Percentiles rank a stretch among this genome's conserved stretches.
phyloP scores from a whole-genome alignment of 2,113 vertebrate genomes.

The Petrocephalus zakoni region DNA sequence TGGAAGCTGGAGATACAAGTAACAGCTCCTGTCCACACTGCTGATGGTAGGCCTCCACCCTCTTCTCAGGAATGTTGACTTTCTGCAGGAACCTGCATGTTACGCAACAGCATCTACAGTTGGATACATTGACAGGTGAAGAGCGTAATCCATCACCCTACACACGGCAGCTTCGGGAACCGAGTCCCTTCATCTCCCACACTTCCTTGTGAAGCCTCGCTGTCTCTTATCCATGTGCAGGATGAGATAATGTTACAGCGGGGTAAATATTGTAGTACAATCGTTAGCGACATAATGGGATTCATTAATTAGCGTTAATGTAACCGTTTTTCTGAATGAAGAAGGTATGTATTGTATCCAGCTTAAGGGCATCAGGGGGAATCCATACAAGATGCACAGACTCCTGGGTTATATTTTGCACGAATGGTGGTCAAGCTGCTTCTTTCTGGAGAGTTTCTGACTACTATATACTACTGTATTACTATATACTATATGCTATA shows the following conservation, averaged over 20 bases:
- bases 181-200: slow-evolving; percentile 43
- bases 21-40: background rate
- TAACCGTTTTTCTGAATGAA: slow-evolving; percentile 39
- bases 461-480: background rate
- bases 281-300: slow-evolving; percentile 59
- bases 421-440: background rate
- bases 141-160: background rate
- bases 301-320: slow-evolving; percentile 63
- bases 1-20: background rate
- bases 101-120: background rate
- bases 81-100: background rate
- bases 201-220: slow-evolving; percentile 34
- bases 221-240: slow-evolving; percentile 49
- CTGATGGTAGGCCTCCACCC: background rate
- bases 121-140: background rate
- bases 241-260: slow-evolving; percentile 52
- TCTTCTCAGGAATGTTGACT: background rate
- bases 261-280: slow-evolving; percentile 46
- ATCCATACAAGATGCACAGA: background rate
- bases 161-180: background rate
- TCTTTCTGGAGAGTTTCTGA: background rate
- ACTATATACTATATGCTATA: too few species aligned
- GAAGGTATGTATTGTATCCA: slow-evolving; percentile 14
- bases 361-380: background rate
- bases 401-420: background rate